Percentiles rank a stretch among this genome's conserved stretches.
Conservation (phyloP, 2,888 invertebrate genomes). For the Hyalella azteca region DNA sequence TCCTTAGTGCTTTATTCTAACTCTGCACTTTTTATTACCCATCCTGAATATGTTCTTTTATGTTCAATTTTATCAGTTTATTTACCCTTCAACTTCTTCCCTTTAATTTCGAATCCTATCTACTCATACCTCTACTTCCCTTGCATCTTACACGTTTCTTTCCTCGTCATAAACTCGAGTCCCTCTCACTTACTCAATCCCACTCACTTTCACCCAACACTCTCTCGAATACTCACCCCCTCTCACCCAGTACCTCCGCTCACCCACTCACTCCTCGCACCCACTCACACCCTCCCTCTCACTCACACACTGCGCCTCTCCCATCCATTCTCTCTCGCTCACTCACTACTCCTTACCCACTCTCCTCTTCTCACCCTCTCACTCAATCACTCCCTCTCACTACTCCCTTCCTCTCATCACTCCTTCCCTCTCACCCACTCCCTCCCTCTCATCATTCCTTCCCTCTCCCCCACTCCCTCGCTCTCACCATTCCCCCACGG, state of each 20-base stretch:
- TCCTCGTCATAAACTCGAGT: neutral
- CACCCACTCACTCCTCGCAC: too few relatives aligned
- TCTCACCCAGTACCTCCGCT: too few relatives aligned
- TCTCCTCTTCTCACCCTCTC: constrained; percentile 29
- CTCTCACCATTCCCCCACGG: neutral
- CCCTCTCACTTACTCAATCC: constrained; percentile 38
- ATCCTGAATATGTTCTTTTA: too few relatives aligned
- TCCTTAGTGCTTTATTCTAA: too few relatives aligned
- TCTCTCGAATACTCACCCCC: too few relatives aligned
- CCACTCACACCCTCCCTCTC: too few relatives aligned
- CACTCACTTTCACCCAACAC: too few relatives aligned
- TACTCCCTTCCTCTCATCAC: too few relatives aligned
- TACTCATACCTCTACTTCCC: neutral
- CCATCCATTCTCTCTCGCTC: constrained; percentile 42
- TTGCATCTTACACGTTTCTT: neutral
- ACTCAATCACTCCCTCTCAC: constrained; percentile 20
- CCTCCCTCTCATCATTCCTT: neutral
- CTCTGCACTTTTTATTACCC: too few relatives aligned
- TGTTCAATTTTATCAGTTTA: too few relatives aligned
- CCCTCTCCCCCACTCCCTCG: neutral
- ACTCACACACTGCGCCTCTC: too few relatives aligned
- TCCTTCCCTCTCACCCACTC: neutral
- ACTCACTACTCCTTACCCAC: constrained; percentile 22
- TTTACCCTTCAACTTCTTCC: too few relatives aligned
- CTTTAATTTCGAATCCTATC: neutral